Evolutionary conservation across 2,888 invertebrate genomes (phyloP), one percentile per base, ranked within the genome.

Genomic region (Lysandra bellargus): DNA sequence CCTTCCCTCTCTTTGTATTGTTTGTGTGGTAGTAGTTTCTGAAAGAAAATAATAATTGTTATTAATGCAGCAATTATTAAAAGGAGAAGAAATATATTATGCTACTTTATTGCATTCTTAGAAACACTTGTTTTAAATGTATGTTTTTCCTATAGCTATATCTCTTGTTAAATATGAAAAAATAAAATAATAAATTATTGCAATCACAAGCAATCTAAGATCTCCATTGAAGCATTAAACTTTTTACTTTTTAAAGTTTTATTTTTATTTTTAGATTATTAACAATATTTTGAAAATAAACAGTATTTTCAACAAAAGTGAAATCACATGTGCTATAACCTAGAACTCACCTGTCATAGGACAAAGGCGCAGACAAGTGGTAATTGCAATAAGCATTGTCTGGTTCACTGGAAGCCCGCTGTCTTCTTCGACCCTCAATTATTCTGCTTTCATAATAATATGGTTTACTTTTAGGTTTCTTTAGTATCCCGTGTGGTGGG

Each of bases 391-490:
- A 91, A 17, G 90, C 86, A 83, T 94, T 92, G 83, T 95, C 95
- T 79, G 95, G 95, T 89, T 95, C 95, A 87, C 95, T 95, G 0
- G 92, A 86, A 2, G 95, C 95, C 78, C 95, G 85, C 80, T 94
- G 94, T 84, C 95, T 87, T 84, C 95, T 87, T 4, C 94, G 89
- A 6, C 93, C 92, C 83, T 95, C 95, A 60, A 86, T 49, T 78
- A 81, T 80, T 84, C 89, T 92, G 4, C 86, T 80, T 7, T 93
- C 94, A 72, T 88, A 89, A 81, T 90, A 88, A 81, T 90, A 88
- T 5, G 83, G 81, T 82, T 87, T 90, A 80, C 83, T 87, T 84
- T 93, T 94, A 17, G 94, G 92, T 84, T 94, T 94, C 80, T 94
- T 94, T 40, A 94, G 85, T 83, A 94, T 94, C 53, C 94, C 88